phyloP scores from a whole-genome alignment of 1,140 invertebrate genomes.

The Scaptomyza montana region DNA sequence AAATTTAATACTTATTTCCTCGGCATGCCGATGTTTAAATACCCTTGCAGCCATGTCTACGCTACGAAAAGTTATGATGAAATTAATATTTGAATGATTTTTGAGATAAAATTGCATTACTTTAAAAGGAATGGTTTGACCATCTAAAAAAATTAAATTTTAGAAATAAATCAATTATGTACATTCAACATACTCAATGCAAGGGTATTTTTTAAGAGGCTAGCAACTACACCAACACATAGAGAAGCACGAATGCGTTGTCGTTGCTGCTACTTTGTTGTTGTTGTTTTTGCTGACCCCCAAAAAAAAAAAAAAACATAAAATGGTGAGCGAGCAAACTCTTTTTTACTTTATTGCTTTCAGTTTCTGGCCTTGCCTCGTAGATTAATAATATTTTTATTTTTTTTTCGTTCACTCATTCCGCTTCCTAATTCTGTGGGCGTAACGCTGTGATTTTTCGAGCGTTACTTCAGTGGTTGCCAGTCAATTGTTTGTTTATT shows the following conservation, averaged over 20 bases:
- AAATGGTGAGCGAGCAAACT: conserved; percentile 45
- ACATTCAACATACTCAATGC: background rate
- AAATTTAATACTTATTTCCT: background rate
- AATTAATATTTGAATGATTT: too few species aligned
- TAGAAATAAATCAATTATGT: too few species aligned
- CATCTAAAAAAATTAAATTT: too few species aligned
- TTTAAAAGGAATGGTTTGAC: too few species aligned
- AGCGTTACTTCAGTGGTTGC: conserved; percentile 48
- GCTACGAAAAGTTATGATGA: background rate
- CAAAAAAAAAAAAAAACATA: conserved; percentile 60
- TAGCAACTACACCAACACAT: conserved; percentile 33
- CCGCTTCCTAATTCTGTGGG: conserved; percentile 73
- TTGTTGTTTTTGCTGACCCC: conserved; percentile 60
- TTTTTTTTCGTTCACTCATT: conserved; percentile 29
- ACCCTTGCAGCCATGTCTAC: conserved; percentile 13
- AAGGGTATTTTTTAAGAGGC: conserved; percentile 25
- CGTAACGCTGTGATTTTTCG: conserved; percentile 72
- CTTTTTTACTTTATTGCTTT: conserved; percentile 9
- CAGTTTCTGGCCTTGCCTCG: conserved; percentile 37
- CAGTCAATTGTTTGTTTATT: conserved; percentile 64
- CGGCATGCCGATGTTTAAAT: conserved; percentile 25
- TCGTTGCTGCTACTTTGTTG: background rate
- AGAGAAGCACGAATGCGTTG: conserved; percentile 27
- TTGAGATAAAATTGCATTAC: too few species aligned
- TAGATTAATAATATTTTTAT: conserved; percentile 24